Conservation (phyloP, 2,797 vertebrate species). For the Chelidonichthys spinosus region DNA sequence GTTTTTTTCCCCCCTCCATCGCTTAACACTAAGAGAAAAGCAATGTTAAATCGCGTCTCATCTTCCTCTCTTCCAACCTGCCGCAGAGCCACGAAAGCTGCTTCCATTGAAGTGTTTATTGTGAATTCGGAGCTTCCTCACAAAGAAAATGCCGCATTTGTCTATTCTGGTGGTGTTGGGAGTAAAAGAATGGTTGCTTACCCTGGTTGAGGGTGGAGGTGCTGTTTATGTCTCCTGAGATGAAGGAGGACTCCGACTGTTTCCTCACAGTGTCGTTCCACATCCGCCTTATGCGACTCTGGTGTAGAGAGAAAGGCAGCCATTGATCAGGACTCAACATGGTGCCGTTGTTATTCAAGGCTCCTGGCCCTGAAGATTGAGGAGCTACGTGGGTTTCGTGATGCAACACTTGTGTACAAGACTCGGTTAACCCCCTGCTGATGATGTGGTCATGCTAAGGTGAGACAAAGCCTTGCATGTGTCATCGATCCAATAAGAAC, state of each 20-base stretch:
- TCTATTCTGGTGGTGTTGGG: slow-evolving; percentile 39
- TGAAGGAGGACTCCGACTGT: slow-evolving; percentile 99
- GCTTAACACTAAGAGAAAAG: slow-evolving; percentile 43
- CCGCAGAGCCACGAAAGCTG: slow-evolving; percentile 40
- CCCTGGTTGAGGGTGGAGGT: slow-evolving; percentile 99
- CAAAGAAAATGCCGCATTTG: slow-evolving; percentile 64
- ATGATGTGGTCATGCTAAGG: slow-evolving; percentile 35
- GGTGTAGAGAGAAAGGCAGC: slow-evolving; percentile 63
- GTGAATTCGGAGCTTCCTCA: slow-evolving; percentile 50
- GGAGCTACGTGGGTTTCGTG: slow-evolving; percentile 42
- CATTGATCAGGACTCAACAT: slow-evolving; percentile 69
- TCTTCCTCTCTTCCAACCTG: slow-evolving; percentile 38
- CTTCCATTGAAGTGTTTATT: slow-evolving; percentile 66
- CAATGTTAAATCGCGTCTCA: slow-evolving; percentile 46
- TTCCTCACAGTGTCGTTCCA: slow-evolving; percentile 99
- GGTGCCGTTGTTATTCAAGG: slow-evolving; percentile 46
- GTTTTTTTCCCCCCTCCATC: slow-evolving; percentile 23
- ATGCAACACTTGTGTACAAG: slow-evolving; percentile 28
- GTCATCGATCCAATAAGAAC: slow-evolving; percentile 41
- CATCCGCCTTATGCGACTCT: slow-evolving; percentile 99
- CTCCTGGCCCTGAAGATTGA: slow-evolving; percentile 42
- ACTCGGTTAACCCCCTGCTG: slow-evolving; percentile 30
- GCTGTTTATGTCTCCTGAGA: slow-evolving; percentile 99
- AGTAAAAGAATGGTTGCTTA: slow-evolving; percentile 79
- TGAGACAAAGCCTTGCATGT: slow-evolving; percentile 36